Evolutionary conservation across 2,797 vertebrate genomes (phyloP).

Genomic region (Cryptoblepharus egeriae): DNA sequence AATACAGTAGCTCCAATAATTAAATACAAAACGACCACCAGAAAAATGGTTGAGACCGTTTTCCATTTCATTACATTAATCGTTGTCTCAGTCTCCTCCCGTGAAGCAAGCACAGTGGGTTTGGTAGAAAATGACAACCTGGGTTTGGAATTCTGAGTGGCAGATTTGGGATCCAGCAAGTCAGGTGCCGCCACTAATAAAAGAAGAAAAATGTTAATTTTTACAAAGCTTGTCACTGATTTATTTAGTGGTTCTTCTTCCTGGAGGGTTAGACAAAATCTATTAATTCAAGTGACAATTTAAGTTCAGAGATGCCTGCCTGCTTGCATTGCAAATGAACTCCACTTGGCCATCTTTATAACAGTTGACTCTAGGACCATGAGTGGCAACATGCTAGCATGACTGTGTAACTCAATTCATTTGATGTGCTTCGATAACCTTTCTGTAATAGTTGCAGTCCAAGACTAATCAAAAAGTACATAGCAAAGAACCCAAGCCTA

Average conservation of each 20-base stretch:
- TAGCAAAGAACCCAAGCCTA: too few relatives aligned
- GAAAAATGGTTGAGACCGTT: slow-evolving; percentile 96
- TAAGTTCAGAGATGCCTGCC: slow-evolving; percentile 27
- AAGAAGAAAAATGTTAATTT: slow-evolving; percentile 62
- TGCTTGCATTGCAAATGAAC: not conserved
- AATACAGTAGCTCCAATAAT: slow-evolving; percentile 96
- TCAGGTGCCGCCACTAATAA: slow-evolving; percentile 96
- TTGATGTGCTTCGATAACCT: not conserved
- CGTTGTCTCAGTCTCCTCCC: slow-evolving; percentile 87
- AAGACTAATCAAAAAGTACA: not conserved
- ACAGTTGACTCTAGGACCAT: not conserved
- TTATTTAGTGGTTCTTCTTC: not conserved
- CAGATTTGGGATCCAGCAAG: slow-evolving; percentile 96
- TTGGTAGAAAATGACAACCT: slow-evolving; percentile 94
- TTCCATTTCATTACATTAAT: slow-evolving; percentile 99
- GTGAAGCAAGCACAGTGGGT: slow-evolving; percentile 86
- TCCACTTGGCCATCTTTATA: not conserved
- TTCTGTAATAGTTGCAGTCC: not conserved
- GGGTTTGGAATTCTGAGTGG: slow-evolving; percentile 93
- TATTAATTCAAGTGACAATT: slow-evolving; percentile 18
- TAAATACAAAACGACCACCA: slow-evolving; percentile 95
- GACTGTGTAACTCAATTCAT: not conserved
- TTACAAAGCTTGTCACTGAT: slow-evolving; percentile 16
- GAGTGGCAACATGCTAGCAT: not conserved
- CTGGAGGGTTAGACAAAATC: slow-evolving; percentile 2